phyloP scores from a whole-genome alignment of 1,140 invertebrate genomes.

The Camponotus floridanus region DNA sequence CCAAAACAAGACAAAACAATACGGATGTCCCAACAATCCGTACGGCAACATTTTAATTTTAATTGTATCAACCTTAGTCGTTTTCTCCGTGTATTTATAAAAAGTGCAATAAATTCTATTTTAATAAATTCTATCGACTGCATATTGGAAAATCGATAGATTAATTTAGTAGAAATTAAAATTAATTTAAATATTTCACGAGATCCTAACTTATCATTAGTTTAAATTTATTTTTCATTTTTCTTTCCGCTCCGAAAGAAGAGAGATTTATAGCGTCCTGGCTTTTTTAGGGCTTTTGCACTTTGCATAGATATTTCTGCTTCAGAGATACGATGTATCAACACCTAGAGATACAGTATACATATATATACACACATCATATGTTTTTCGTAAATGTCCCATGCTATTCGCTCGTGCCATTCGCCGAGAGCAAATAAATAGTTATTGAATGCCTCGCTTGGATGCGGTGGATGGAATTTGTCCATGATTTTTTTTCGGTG shows the following conservation, averaged over 20 bases:
- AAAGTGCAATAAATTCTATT: neutral
- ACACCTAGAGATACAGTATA: neutral
- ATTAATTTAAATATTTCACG: neutral
- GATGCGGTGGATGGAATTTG: conserved; percentile 4
- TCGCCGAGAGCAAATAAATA: conserved; percentile 51
- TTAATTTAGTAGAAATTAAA: neutral
- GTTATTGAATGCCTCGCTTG: conserved; percentile 18
- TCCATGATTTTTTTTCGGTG: conserved; percentile 65
- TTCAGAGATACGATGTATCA: neutral
- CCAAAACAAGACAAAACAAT: too few relatives aligned
- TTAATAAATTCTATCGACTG: neutral
- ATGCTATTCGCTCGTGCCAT: neutral
- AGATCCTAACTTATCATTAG: neutral
- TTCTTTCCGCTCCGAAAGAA: neutral
- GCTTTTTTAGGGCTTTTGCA: neutral
- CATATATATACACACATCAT: neutral
- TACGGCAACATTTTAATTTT: too few relatives aligned
- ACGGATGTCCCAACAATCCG: too few relatives aligned
- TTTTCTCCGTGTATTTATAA: too few relatives aligned
- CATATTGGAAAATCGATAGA: neutral
- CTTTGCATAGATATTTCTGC: neutral
- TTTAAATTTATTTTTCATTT: neutral
- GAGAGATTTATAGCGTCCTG: neutral
- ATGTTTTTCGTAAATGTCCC: conserved; percentile 1
- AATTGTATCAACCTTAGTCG: too few relatives aligned